A percentile compares a stretch with the other conserved stretches of the same genome.
phyloP scores from a whole-genome alignment of 2,888 invertebrate genomes.

The Eupsilia transversa region DNA sequence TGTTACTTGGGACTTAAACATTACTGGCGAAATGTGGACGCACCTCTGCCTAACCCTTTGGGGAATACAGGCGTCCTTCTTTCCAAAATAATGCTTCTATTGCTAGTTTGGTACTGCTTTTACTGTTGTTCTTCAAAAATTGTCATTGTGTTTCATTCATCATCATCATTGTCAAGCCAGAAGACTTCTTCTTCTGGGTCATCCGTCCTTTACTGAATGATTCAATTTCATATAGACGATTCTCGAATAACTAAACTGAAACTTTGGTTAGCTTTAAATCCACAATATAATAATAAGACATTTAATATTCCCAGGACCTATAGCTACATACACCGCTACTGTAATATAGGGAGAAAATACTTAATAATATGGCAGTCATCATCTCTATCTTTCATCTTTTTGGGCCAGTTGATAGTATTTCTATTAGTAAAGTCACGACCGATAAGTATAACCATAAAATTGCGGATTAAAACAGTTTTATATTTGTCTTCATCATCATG shows the following conservation, averaged over 20 bases:
- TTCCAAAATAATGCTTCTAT: background rate
- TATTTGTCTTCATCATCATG: background rate
- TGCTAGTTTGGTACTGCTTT: background rate
- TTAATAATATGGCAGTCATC: background rate
- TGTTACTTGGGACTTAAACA: background rate
- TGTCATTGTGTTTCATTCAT: background rate
- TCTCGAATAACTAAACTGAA: background rate
- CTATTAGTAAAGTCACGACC: constrained; percentile 8
- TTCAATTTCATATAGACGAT: background rate
- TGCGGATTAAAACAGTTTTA: constrained; percentile 7
- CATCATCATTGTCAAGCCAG: background rate
- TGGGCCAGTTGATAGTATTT: constrained; percentile 2
- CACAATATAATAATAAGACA: background rate
- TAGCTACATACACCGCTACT: background rate
- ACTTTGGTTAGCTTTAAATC: background rate
- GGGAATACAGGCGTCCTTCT: background rate
- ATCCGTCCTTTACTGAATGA: background rate
- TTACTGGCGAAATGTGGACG: background rate
- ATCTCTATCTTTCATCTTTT: constrained; percentile 13
- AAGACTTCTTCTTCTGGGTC: background rate
- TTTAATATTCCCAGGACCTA: background rate
- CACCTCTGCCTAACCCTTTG: background rate
- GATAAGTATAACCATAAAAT: constrained; percentile 4
- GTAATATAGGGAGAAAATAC: constrained; percentile 9
- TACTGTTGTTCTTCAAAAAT: background rate